Conservation (phyloP, 2,797 vertebrate species). For the Sorex maritimensis region DNA sequence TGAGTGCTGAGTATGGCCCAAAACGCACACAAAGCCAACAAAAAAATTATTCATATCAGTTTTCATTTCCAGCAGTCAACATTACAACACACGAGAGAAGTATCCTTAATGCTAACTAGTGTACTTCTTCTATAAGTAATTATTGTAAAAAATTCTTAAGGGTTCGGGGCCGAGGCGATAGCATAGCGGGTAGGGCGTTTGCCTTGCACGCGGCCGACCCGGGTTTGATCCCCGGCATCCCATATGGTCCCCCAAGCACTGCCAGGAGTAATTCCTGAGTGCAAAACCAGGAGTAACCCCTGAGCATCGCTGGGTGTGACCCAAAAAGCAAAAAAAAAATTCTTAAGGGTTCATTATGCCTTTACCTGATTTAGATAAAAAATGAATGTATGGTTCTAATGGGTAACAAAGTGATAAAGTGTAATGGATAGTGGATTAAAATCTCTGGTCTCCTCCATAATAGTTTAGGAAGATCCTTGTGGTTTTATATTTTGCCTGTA, state of each 20-base stretch:
- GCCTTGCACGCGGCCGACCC: no score
- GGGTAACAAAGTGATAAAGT: no score
- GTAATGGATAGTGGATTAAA: conserved; percentile 21
- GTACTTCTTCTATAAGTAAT: conserved; percentile 36
- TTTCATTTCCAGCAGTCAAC: conserved; percentile 22
- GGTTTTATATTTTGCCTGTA: conserved; percentile 58
- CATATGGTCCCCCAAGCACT: no score
- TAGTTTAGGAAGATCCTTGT: conserved; percentile 11
- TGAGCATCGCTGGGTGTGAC: no score
- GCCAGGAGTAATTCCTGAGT: no score
- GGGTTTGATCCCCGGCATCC: no score
- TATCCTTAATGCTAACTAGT: neutral
- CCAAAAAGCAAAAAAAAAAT: no score
- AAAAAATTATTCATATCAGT: neutral
- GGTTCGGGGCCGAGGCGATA: neutral
- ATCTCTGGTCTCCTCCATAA: neutral
- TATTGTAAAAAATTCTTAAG: neutral
- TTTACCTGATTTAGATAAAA: conserved; percentile 12
- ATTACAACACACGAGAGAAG: neutral
- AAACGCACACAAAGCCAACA: no score
- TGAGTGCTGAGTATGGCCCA: no score
- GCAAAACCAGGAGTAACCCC: no score
- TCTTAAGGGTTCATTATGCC: neutral
- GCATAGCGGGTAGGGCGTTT: no score
- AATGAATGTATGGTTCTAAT: no score